These are phyloP conservation scores for Neodon shergylaensis DNA, from an alignment of 2,113 vertebrate genomes.

Conservation along the genomic window DNA sequence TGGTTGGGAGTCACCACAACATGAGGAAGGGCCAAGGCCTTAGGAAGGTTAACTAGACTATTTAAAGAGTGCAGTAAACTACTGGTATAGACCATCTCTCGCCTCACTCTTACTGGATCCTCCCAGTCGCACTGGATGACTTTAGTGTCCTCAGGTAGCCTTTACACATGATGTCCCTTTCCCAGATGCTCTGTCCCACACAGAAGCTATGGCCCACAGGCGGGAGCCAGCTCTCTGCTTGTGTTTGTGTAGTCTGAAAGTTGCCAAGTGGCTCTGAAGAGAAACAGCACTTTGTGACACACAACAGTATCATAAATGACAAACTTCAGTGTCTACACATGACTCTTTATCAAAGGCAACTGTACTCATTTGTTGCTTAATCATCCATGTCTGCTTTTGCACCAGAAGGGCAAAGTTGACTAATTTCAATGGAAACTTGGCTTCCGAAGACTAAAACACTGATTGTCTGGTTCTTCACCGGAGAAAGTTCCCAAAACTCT, in stretches of 20 bases:
- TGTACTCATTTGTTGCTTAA: background rate
- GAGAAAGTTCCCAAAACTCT: background rate
- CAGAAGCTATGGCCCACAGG: background rate
- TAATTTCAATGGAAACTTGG: background rate
- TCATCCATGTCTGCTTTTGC: background rate
- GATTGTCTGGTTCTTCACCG: background rate
- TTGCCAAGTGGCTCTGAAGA: background rate
- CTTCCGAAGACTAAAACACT: background rate
- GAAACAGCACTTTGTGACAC: background rate
- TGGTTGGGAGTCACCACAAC: background rate
- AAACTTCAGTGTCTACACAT: background rate
- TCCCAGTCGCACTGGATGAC: background rate
- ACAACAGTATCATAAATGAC: background rate
- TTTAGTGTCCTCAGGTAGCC: background rate
- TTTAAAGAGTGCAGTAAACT: background rate
- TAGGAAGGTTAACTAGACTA: background rate
- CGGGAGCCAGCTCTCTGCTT: background rate
- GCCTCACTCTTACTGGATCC: background rate
- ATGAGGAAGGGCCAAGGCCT: fast-evolving
- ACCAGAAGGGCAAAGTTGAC: background rate
- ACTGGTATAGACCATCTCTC: background rate
- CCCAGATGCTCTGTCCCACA: background rate
- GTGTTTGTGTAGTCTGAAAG: background rate
- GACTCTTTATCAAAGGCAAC: background rate
- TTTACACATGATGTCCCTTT: background rate